phyloP scores from a whole-genome alignment of 2,113 vertebrate genomes.

The Rutilus rutilus region DNA sequence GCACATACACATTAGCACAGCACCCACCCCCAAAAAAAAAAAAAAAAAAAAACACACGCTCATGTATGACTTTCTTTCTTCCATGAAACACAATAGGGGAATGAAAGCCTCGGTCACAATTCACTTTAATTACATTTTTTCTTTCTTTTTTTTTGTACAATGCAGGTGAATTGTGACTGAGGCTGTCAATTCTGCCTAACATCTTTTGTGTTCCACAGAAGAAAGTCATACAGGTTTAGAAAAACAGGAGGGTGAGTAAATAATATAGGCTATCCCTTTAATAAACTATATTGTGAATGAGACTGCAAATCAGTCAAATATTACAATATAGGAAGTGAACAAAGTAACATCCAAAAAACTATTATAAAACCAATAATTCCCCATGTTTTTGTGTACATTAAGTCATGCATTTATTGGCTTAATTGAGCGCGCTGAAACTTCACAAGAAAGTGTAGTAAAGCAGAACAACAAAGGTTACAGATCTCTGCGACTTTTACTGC shows the following conservation, averaged over 20 bases:
- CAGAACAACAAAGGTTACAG: conserved; percentile 9
- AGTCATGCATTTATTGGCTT: not conserved
- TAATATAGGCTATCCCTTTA: too few relatives aligned
- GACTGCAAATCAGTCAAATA: not conserved
- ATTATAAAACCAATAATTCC: not conserved
- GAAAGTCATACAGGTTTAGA: not conserved
- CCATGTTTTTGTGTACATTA: not conserved
- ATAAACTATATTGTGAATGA: too few relatives aligned
- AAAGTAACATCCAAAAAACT: not conserved
- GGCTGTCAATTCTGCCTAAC: not conserved
- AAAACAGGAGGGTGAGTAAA: not conserved
- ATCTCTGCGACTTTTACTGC: not conserved
- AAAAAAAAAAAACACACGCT: too few relatives aligned
- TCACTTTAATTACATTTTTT: not conserved
- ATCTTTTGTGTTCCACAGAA: not conserved
- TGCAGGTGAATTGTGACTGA: not conserved
- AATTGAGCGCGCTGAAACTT: not conserved
- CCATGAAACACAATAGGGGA: not conserved
- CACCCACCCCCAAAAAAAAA: not conserved
- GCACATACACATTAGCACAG: not conserved
- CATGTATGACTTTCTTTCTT: not conserved
- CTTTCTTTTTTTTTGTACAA: not conserved
- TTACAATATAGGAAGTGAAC: not conserved
- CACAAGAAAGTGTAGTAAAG: conserved; percentile 7
- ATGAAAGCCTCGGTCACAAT: not conserved